These are phyloP conservation scores for Sternarchorhynchus goeldii DNA, from an alignment of 2,797 vertebrate species.

Conservation along the genomic window DNA sequence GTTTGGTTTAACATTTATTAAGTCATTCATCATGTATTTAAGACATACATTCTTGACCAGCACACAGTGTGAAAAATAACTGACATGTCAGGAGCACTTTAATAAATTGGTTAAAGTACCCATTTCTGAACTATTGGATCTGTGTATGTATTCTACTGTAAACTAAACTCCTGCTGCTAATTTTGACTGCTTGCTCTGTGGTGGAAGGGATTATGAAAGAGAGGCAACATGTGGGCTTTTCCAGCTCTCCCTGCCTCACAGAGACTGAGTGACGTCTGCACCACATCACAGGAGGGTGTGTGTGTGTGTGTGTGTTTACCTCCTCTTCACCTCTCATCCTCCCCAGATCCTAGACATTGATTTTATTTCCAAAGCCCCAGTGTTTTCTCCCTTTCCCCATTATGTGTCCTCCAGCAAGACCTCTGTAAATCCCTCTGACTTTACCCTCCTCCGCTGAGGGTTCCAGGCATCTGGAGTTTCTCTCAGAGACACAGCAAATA, in stretches of 20 bases:
- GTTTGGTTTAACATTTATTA: background rate
- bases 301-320: conserved; percentile 32
- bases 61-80: background rate
- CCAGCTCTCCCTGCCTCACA: conserved; percentile 37
- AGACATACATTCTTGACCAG: background rate
- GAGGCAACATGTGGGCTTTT: conserved; percentile 45
- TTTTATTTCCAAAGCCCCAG: conserved; percentile 50
- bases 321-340: conserved; percentile 37
- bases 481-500: conserved; percentile 37
- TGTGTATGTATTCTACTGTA: background rate
- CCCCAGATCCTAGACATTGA: conserved; percentile 47
- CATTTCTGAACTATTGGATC: background rate
- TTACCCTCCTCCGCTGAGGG: conserved; percentile 37
- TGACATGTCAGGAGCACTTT: background rate
- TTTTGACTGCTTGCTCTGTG: conserved; percentile 23
- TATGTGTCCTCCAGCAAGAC: conserved; percentile 46
- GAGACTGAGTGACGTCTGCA: conserved; percentile 52
- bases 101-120: background rate
- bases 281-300: conserved; percentile 53
- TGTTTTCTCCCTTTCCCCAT: conserved; percentile 41
- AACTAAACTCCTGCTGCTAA: background rate
- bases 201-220: conserved; percentile 33
- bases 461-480: conserved; percentile 50
- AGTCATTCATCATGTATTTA: background rate
- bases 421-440: conserved; percentile 46